These are phyloP conservation scores for Spinibarbus caldwelli DNA, from an alignment of 2,797 vertebrate genomes.

Conservation along the genomic window DNA sequence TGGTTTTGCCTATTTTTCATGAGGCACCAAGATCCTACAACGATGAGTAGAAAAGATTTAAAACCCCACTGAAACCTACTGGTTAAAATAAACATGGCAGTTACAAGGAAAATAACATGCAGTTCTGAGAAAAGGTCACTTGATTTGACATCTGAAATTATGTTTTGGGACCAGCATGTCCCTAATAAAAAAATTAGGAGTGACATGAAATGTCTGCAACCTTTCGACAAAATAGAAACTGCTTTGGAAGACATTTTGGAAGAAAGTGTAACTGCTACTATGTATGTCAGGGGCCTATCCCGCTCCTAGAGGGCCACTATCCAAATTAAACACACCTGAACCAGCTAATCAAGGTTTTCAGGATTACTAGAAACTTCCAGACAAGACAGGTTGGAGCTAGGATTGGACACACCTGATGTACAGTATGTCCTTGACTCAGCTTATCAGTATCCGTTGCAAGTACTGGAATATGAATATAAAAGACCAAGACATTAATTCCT, in stretches of 20 bases:
- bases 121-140: neutral
- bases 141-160: neutral
- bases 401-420: neutral
- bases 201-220: neutral
- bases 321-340: slow-evolving; percentile 15
- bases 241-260: too few relatives aligned
- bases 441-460: neutral
- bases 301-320: neutral
- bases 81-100: neutral
- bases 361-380: neutral
- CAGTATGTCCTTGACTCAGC: neutral
- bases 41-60: neutral
- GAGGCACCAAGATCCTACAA: neutral
- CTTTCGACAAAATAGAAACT: neutral
- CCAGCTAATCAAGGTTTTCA: neutral
- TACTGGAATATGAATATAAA: neutral
- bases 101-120: neutral
- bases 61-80: neutral
- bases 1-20: neutral
- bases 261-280: neutral
- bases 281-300: neutral
- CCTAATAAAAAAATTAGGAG: neutral
- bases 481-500: neutral
- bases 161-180: neutral
- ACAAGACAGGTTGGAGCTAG: too few relatives aligned